These are phyloP conservation scores for Forbesichthys agassizii DNA, from an alignment of 2,113 vertebrate species.

Conservation along the genomic window DNA sequence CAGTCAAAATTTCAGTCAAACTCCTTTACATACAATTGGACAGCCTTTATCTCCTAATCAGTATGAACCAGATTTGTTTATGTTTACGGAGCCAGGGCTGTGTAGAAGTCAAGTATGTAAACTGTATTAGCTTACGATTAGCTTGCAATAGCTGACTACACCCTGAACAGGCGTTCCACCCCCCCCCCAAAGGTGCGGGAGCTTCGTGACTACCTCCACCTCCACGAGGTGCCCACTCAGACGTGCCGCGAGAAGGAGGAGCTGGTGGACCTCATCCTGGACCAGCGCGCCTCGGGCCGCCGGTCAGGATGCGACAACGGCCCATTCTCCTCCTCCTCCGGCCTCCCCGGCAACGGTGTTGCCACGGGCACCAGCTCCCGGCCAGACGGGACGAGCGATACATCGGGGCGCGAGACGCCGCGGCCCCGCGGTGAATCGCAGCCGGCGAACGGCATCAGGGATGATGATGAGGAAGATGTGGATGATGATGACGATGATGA, in stretches of 20 bases:
- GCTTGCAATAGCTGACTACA: too few species aligned
- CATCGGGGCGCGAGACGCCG: background rate
- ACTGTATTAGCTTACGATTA: too few species aligned
- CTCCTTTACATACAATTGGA: too few species aligned
- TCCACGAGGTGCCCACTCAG: conserved; percentile 83
- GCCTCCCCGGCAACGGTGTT: background rate
- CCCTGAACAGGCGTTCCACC: too few species aligned
- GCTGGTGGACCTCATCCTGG: conserved; percentile 84
- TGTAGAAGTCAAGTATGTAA: too few species aligned
- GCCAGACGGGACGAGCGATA: conserved; percentile 21
- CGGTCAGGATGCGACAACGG: conserved; percentile 10
- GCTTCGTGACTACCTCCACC: conserved; percentile 85
- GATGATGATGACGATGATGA: background rate
- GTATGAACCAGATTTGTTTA: too few species aligned
- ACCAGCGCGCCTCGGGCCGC: conserved; percentile 69
- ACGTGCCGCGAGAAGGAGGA: conserved; percentile 88
- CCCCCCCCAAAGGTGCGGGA: conserved; percentile 81
- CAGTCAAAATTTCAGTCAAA: too few species aligned
- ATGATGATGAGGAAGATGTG: conserved; percentile 17
- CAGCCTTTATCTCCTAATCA: too few species aligned
- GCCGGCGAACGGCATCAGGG: background rate
- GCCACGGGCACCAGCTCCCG: background rate
- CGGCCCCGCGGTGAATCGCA: background rate
- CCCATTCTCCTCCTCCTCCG: background rate
- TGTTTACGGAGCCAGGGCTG: too few species aligned